Percentiles rank a stretch among this genome's conserved stretches.
Conservation (phyloP, 2,888 invertebrate genomes). For the Drosophila pseudotalamancana region DNA sequence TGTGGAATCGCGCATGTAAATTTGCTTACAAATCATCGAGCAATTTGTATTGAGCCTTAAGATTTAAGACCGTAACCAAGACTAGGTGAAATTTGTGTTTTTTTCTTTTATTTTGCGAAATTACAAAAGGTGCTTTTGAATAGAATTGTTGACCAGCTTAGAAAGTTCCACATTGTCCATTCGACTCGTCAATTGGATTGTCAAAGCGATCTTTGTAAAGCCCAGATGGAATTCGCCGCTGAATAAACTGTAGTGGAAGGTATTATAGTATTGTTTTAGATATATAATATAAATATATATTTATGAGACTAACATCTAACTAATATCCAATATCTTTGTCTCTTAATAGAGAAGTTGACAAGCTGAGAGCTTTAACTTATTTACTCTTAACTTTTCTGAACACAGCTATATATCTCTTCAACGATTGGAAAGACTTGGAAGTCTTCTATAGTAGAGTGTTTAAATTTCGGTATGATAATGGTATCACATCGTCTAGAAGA, state of each 20-base stretch:
- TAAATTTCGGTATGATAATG: slow-evolving; percentile 32
- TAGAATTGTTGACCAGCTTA: slow-evolving; percentile 58
- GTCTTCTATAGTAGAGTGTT: too few species aligned
- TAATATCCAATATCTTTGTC: too few species aligned
- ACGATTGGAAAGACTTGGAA: too few species aligned
- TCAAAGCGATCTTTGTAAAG: slow-evolving; percentile 29
- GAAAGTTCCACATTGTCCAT: slow-evolving; percentile 55
- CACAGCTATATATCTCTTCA: too few species aligned
- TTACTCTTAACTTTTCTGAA: too few species aligned
- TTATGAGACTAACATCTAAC: too few species aligned
- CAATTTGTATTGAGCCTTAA: slow-evolving; percentile 42
- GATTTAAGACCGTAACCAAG: slow-evolving; percentile 17
- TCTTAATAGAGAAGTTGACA: too few species aligned
- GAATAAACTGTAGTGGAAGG: neutral
- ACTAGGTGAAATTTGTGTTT: slow-evolving; percentile 58
- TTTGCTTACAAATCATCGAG: slow-evolving; percentile 20
- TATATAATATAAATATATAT: neutral
- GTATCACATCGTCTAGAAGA: slow-evolving; percentile 14
- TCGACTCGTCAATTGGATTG: slow-evolving; percentile 17
- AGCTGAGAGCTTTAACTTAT: too few species aligned
- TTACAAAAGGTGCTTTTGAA: slow-evolving; percentile 32
- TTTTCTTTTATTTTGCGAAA: slow-evolving; percentile 16
- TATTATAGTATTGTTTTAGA: neutral
- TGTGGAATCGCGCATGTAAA: slow-evolving; percentile 50
- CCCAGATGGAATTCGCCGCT: slow-evolving; percentile 24